Evolutionary conservation across 2,113 vertebrate genomes (phyloP), one percentile per base, ranked within the genome.

Genomic region (Ptyas mucosa): DNA sequence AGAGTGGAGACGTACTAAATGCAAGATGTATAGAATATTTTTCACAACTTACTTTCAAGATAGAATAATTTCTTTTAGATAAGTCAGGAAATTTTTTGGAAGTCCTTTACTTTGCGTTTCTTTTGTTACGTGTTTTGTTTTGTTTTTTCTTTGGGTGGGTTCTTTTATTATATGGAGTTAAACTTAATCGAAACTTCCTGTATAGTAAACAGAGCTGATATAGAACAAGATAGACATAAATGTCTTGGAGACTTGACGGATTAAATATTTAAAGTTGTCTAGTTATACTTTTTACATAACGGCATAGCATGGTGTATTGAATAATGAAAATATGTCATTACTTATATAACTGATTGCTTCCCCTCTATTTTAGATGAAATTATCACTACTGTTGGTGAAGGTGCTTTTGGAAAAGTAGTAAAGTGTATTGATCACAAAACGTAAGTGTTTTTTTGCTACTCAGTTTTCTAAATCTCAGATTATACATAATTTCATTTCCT

Each of bases 1-100:
- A 99, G 98, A 99, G 97, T 98, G 99, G 99, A 99, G 99, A 99
- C 98, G 97, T 98, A 98, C 98, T 99, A 97, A 98, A 97, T 98
- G 98, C 98, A 98, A 99, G 98, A 99, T 99, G 98, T 99, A 99
- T 98, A 98, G 98, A 99, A 97, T 98, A 98, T 98, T 98, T 99
- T 98, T 98, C 97, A 97, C 98, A 97, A 97, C 95, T 97, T 97
- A 96, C 95, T 96, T 98, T 97, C 97, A 97, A 97, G 96, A 95
- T 96, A 96, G 95, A 95, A 94, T 97, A 97, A 97, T 96, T 96
- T 97, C 52, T 97, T 97, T 89, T 96, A 97, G 95, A 0, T 96
- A 97, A 96, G 91, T 95, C 93, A 97, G 96, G 95, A 93, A 57
- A 7, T 69, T 46, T 94, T 97, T 96, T 97, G 96, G 69, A 97